These are phyloP conservation scores for Scaptodrosophila latifasciaeformis DNA, from an alignment of 2,888 invertebrate species.

Conservation along the genomic window DNA sequence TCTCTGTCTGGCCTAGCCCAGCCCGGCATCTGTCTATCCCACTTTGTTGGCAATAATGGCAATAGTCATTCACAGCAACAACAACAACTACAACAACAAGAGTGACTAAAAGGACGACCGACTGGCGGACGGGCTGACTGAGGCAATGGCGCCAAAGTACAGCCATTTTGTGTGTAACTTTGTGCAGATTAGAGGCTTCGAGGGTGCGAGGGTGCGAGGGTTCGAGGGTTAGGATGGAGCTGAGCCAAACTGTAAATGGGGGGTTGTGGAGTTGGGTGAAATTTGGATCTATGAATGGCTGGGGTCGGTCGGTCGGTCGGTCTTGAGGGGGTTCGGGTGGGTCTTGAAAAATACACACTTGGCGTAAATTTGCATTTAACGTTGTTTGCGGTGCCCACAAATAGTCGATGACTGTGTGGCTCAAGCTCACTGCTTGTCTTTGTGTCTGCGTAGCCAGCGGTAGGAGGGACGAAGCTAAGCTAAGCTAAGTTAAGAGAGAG, in stretches of 20 bases:
- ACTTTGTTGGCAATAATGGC: slow-evolving; percentile 55
- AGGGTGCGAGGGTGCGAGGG: slow-evolving; percentile 1
- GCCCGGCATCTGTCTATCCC: not conserved
- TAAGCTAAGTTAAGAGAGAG: no score
- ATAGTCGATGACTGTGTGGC: slow-evolving; percentile 46
- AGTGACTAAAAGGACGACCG: no score
- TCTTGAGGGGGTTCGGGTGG: slow-evolving; percentile 3
- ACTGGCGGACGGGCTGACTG: no score
- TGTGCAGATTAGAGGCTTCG: not conserved
- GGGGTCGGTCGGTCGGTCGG: no score
- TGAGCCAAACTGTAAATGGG: not conserved
- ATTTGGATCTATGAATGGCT: no score
- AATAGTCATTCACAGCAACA: slow-evolving; percentile 54
- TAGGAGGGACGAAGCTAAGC: no score
- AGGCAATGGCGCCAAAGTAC: slow-evolving; percentile 66
- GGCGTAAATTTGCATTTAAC: slow-evolving; percentile 69
- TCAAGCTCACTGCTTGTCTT: not conserved
- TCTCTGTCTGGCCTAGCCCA: not conserved
- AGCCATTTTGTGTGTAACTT: slow-evolving; percentile 60
- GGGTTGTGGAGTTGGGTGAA: not conserved
- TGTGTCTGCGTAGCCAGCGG: not conserved
- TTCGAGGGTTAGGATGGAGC: no score
- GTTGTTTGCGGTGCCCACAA: slow-evolving; percentile 68
- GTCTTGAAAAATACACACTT: slow-evolving; percentile 31
- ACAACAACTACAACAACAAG: slow-evolving; percentile 23